Evolutionary conservation across 1,140 invertebrate genomes (phyloP), one percentile per base, ranked within the genome.

Genomic region (Drosophila orena): DNA sequence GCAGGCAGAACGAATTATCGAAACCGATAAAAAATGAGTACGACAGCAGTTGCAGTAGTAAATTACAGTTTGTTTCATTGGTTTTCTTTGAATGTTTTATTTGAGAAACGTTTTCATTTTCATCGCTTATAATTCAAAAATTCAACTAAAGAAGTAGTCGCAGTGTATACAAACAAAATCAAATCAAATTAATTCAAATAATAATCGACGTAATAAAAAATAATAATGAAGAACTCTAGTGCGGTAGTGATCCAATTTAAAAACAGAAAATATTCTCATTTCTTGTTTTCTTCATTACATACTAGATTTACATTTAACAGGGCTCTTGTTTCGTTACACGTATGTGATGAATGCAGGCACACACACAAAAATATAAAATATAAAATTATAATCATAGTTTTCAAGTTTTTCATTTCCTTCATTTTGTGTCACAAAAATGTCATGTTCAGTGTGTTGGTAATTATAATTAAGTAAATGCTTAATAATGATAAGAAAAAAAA

Each of bases 401-500:
- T 70, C 50, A 50, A 37, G 47, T 64, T 55, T 44, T 47, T 66
- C 52, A 68, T 44, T 20, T 40, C 54, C 14, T 15, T 50, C 42
- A 37, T 43, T 53, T 30, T 34, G 46, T 68, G 27, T 56, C 42
- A 55, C 49, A 56, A 75, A 47, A 43, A n/a, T 55, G 42, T 66
- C 35, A 47, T 57, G 46, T 74, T 75, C 22, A 38, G 60, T 58
- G 47, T 71, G 22, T 22, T 66, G 70, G 57, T 61, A 74, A 79
- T 79, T 79, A 78, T 83, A 83, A 83, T 84, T 84, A 84, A 84
- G 81, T 84, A 84, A 79, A 84, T 84, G 81, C 81, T 85, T 84
- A 85, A 70, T 42, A 58, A 62, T 66, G 69, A 42, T 76, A 76
- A 53, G 74, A 22, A 53, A 73, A 81, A 79, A 68, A 81, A 77